Conservation (phyloP, 2,888 invertebrate genomes). For the Chrysina gloriosa region DNA sequence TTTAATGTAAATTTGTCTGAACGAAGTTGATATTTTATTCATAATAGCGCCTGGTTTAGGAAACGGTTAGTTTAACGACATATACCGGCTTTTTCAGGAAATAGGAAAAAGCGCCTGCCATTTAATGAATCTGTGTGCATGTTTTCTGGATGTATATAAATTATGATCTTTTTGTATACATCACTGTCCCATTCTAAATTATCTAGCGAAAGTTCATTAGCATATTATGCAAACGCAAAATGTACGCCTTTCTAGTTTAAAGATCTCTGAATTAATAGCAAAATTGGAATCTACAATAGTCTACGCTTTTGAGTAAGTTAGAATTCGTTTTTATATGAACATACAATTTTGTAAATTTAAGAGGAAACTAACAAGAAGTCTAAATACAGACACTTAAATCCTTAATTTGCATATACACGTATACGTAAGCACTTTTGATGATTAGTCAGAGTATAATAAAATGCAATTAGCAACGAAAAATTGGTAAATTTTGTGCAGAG, state of each 20-base stretch:
- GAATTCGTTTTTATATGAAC: no score
- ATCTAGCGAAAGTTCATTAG: constrained; percentile 1
- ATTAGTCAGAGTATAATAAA: neutral
- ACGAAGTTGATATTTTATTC: constrained; percentile 27
- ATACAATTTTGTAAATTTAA: no score
- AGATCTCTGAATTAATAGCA: no score
- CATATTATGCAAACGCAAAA: neutral
- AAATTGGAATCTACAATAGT: no score
- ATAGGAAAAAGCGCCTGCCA: neutral
- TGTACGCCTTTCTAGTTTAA: neutral
- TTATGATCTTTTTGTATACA: neutral
- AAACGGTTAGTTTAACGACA: neutral
- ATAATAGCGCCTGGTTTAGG: constrained; percentile 1
- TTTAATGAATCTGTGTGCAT: neutral
- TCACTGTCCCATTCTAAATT: neutral
- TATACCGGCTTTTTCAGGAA: neutral
- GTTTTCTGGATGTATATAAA: neutral
- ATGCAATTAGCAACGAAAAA: no score
- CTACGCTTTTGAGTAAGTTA: no score
- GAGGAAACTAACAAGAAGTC: no score
- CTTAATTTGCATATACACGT: no score
- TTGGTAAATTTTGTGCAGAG: no score
- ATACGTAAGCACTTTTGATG: neutral
- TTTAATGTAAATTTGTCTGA: constrained; percentile 16
- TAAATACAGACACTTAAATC: no score